Evolutionary conservation across 64 coral and sea anemone species (phyloP).

Genomic region (Acropora yongei): DNA sequence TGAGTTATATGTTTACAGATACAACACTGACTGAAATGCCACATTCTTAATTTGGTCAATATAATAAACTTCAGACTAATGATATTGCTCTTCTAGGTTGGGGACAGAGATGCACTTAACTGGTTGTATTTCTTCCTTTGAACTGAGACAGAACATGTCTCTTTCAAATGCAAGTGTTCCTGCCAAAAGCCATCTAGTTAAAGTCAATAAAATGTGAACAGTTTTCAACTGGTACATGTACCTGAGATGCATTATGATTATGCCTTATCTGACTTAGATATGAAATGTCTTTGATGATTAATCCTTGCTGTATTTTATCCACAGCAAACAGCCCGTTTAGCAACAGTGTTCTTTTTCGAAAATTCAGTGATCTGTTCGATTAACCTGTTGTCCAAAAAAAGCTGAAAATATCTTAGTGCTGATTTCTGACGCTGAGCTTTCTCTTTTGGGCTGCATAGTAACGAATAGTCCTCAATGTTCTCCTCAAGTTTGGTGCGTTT

Average conservation of each 20-base stretch:
- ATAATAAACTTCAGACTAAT: neutral
- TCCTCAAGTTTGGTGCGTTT: neutral
- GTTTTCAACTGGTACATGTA: constrained; percentile 4
- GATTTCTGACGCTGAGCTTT: neutral
- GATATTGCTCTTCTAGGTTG: neutral
- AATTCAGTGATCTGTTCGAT: constrained; percentile 18
- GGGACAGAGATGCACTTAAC: constrained; percentile 17
- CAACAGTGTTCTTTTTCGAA: neutral
- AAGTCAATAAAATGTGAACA: constrained; percentile 7
- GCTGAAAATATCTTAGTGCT: constrained; percentile 4
- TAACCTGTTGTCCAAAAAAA: constrained; percentile 15
- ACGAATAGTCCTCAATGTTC: constrained; percentile 1
- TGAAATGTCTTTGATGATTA: constrained; percentile 5
- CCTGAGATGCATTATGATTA: neutral
- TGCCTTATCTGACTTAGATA: constrained; percentile 11
- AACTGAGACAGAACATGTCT: constrained; percentile 8
- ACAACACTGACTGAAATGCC: constrained; percentile 1
- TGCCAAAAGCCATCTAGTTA: neutral
- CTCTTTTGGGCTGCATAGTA: constrained; percentile 4
- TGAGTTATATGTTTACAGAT: neutral
- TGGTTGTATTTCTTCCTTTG: constrained; percentile 2
- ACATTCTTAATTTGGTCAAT: neutral
- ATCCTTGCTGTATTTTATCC: constrained; percentile 11
- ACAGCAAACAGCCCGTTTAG: constrained; percentile 1
- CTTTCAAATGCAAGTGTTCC: constrained; percentile 7